Evolutionary conservation across 2,113 vertebrate genomes (phyloP), one percentile per base, ranked within the genome.

Genomic region (Eira barbara): DNA sequence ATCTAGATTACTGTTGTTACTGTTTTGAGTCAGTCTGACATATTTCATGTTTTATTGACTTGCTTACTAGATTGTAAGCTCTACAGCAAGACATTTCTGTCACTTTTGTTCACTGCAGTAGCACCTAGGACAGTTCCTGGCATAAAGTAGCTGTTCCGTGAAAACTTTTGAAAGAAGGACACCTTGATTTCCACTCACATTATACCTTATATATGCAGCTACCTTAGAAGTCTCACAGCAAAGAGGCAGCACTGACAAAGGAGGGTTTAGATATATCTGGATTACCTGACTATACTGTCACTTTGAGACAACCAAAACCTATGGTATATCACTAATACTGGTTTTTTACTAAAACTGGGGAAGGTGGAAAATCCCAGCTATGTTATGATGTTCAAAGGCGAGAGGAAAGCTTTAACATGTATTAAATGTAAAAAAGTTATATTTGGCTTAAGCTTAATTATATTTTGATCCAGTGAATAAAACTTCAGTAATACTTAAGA

Each of bases 391-490:
- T 90, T 90, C 69, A 92, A 91, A 36, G 8, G 4, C 9, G 29
- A 20, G 0, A 39, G 6, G 39, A 97, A 97, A 86, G 80, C 55
- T 52, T 95, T 87, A 94, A 29, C 90, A 65, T 42, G 42, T 42
- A 4, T 29, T 45, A 86, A 95, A 74, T 52, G 27, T 71, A 49
- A 90, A 83, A 78, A 67, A 31, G 13, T 78, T 76, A 61, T 65
- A 79, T 93, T 86, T 71, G 45, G 11, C 7, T 55, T 27, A 86
- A 73, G 9, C 6, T 55, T 27, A 79, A 73, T 63, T 95, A 13
- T 92, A 79, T 71, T 94, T 97, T 94, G 34, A 29, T 52, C 65
- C 21, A 71, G 27, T 84, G 61, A 88, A 91, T 92, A 90, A 87
- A 91, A 80, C 59, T n/a, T 81, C 79, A 91, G 82, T 91, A 90